A percentile compares a stretch with the other conserved stretches of the same genome.
These are phyloP conservation scores for Eristalis pertinax DNA, from an alignment of 2,888 invertebrate species.

Conservation along the genomic window DNA sequence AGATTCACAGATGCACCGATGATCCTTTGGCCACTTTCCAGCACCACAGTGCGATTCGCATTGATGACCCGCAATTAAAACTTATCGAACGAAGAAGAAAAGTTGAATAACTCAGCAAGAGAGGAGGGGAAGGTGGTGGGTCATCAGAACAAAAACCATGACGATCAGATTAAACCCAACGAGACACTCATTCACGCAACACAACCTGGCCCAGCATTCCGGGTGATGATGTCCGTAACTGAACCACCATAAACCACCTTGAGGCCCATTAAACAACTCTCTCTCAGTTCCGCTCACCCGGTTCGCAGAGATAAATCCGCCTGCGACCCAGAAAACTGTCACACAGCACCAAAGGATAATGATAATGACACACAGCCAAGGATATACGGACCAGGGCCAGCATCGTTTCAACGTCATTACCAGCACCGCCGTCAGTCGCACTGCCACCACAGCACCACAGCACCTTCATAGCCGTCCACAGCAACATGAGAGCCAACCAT, in stretches of 20 bases:
- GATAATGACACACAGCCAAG: constrained; percentile 63
- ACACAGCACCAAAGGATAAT: constrained; percentile 63
- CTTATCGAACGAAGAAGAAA: constrained; percentile 20
- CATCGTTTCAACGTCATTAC: constrained; percentile 35
- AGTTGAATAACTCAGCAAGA: not conserved
- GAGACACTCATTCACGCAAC: constrained; percentile 12
- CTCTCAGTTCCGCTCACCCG: constrained; percentile 49
- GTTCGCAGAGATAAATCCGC: constrained; percentile 62
- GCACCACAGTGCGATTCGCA: not conserved
- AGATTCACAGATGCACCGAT: not conserved
- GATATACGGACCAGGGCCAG: constrained; percentile 25
- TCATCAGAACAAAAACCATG: not conserved
- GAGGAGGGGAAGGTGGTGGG: not conserved
- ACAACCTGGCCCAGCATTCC: not conserved
- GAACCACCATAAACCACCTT: constrained; percentile 59
- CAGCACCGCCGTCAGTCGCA: not conserved
- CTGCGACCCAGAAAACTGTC: constrained; percentile 65
- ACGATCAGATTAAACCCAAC: constrained; percentile 10
- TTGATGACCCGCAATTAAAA: constrained; percentile 30
- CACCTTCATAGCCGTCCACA: not conserved
- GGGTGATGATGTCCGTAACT: constrained; percentile 26
- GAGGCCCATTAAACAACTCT: constrained; percentile 63
- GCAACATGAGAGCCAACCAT: constrained; percentile 3
- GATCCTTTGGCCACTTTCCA: not conserved
- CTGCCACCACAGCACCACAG: not conserved